Conservation (phyloP, 2,113 vertebrate species). For the Labeo catla region DNA sequence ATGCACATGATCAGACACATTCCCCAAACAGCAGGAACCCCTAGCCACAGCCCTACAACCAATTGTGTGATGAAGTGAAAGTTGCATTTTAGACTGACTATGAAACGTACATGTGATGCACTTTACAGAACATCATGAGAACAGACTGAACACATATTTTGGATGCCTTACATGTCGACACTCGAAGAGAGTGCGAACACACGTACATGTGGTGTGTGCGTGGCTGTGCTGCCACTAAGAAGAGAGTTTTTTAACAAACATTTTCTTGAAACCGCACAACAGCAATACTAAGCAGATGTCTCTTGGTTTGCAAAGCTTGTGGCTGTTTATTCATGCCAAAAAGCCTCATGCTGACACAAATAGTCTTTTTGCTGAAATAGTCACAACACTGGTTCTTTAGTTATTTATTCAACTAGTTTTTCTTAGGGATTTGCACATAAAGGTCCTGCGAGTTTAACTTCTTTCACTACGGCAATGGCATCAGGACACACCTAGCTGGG, state of each 20-base stretch:
- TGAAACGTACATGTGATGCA: not conserved
- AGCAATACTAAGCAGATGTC: conserved; percentile 8
- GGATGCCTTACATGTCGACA: conserved; percentile 25
- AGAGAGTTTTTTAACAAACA: not conserved
- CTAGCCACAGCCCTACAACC: not conserved
- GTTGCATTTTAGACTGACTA: not conserved
- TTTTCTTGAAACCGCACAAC: not conserved
- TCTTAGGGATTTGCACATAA: not conserved
- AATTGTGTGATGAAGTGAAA: not conserved
- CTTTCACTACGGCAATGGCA: not conserved
- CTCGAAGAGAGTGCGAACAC: not conserved
- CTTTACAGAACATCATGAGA: not conserved
- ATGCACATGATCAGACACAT: not conserved
- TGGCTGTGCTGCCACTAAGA: not conserved
- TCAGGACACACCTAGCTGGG: conserved; percentile 23
- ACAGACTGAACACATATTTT: conserved; percentile 31
- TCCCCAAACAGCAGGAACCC: conserved; percentile 16
- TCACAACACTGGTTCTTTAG: not conserved
- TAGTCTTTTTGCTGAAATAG: not conserved
- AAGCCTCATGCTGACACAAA: not conserved
- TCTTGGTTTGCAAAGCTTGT: not conserved
- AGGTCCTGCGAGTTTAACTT: not conserved
- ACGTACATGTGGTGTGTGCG: not conserved
- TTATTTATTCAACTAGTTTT: not conserved
- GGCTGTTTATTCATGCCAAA: not conserved